Evolutionary conservation across 2,797 vertebrate genomes (phyloP).

Genomic region (Pygocentrus nattereri): DNA sequence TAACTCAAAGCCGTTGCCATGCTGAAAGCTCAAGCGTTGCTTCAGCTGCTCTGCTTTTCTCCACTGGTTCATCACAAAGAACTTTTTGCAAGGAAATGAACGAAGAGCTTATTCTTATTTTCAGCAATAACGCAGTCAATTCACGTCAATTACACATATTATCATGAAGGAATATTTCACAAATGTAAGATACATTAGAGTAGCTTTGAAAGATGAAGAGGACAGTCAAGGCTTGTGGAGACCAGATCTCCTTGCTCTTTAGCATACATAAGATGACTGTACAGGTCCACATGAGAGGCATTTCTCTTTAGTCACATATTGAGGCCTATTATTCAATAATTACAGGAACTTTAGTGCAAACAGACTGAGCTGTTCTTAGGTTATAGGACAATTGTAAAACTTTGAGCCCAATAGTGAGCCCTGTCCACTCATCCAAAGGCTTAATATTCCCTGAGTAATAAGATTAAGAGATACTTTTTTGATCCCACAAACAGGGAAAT

Average conservation of each 20-base stretch:
- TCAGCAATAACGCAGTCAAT: neutral
- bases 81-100: neutral
- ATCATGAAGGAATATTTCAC: neutral
- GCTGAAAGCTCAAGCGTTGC: neutral
- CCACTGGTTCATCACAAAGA: neutral
- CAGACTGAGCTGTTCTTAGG: too few relatives aligned
- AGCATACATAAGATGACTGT: neutral
- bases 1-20: neutral
- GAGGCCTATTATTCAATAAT: too few relatives aligned
- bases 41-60: neutral
- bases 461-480: too few relatives aligned
- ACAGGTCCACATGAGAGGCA: neutral
- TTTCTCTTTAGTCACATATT: neutral
- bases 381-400: too few relatives aligned
- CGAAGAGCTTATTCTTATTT: neutral
- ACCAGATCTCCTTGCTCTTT: neutral
- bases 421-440: too few relatives aligned
- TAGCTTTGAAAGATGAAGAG: neutral
- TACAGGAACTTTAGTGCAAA: too few relatives aligned
- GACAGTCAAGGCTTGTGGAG: neutral
- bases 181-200: too few relatives aligned
- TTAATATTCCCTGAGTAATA: too few relatives aligned
- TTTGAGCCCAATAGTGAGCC: too few relatives aligned
- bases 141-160: constrained; percentile 7
- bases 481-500: too few relatives aligned